phyloP scores from a whole-genome alignment of 2,888 invertebrate species.

The Lasioglossum marginatum region DNA sequence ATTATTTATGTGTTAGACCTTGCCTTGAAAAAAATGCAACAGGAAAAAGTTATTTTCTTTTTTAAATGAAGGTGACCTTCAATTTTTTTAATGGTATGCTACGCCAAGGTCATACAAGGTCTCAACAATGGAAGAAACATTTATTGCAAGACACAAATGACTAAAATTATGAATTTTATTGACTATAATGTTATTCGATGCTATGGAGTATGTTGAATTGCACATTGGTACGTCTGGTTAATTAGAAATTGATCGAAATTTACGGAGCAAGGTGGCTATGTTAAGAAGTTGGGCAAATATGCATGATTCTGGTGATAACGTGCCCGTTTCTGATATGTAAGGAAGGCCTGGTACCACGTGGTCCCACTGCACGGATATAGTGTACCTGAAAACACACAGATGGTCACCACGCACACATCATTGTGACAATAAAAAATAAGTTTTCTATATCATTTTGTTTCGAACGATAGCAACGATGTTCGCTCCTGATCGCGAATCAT shows the following conservation, averaged over 20 bases:
- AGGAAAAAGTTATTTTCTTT: too few relatives aligned
- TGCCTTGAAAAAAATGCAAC: too few relatives aligned
- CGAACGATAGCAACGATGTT: too few relatives aligned
- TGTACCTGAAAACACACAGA: conserved; percentile 42
- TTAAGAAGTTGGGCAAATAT: conserved; percentile 88
- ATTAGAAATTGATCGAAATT: conserved; percentile 68
- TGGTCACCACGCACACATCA: neutral
- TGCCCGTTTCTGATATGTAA: conserved; percentile 87
- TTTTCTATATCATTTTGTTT: too few relatives aligned
- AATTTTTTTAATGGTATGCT: too few relatives aligned
- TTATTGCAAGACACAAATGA: too few relatives aligned
- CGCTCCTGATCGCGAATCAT: neutral
- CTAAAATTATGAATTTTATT: neutral
- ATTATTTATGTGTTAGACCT: too few relatives aligned
- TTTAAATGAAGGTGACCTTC: too few relatives aligned
- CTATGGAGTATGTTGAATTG: neutral
- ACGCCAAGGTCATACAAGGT: too few relatives aligned
- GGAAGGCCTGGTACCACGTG: conserved; percentile 86
- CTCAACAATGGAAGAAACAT: too few relatives aligned
- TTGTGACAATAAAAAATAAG: neutral
- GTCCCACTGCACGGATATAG: conserved; percentile 84
- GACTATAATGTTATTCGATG: neutral
- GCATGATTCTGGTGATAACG: conserved; percentile 87
- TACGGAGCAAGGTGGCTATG: conserved; percentile 85
- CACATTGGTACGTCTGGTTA: neutral